Conservation (phyloP, 2,797 vertebrate species). For the Sardinella longiceps region DNA sequence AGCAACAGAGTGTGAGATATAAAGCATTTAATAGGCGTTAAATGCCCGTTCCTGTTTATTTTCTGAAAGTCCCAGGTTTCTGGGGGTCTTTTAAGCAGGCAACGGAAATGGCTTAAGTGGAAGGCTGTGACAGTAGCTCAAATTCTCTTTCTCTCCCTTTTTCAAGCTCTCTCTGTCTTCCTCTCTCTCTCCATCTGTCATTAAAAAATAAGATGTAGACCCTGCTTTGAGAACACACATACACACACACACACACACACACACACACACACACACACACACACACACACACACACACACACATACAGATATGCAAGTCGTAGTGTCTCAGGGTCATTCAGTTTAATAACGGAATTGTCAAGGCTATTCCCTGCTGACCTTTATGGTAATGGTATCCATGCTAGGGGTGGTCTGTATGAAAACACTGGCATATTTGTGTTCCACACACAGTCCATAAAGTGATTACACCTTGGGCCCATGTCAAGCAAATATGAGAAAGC, state of each 20-base stretch:
- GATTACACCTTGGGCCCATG: slow-evolving; percentile 6
- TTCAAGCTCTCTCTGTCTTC: too few species aligned
- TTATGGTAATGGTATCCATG: slow-evolving; percentile 1
- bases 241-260: background rate
- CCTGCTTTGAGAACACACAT: background rate
- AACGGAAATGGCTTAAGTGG: too few species aligned
- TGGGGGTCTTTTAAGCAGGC: too few species aligned
- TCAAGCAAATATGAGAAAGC: slow-evolving; percentile 12
- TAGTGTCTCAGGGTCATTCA: background rate
- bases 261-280: background rate
- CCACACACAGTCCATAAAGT: background rate
- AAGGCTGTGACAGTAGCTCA: background rate
- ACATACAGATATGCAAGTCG: background rate
- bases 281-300: background rate
- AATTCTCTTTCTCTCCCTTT: too few species aligned
- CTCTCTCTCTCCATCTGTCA: background rate
- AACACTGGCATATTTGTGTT: background rate
- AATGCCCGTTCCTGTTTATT: too few species aligned
- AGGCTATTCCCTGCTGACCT: background rate
- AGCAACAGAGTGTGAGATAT: too few species aligned
- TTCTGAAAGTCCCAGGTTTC: too few species aligned
- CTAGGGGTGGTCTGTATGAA: background rate
- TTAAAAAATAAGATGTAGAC: background rate
- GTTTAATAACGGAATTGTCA: background rate
- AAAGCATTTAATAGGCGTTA: too few species aligned